phyloP scores from a whole-genome alignment of 2,113 vertebrate genomes.

The Chaetorhynchus papuensis region DNA sequence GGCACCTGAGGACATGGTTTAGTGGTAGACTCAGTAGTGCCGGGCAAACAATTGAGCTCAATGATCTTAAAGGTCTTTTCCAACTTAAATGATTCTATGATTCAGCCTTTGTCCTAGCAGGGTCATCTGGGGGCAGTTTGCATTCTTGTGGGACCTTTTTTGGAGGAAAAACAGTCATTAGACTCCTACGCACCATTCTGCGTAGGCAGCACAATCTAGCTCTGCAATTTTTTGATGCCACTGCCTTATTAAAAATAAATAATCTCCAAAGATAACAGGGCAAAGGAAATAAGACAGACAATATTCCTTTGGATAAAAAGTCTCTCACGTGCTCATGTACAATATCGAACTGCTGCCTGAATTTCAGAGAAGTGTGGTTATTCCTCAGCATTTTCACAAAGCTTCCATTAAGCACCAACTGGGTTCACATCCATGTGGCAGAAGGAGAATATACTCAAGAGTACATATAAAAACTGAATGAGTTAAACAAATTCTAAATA shows the following conservation, averaged over 20 bases:
- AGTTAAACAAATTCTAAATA: neutral
- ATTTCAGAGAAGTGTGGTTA: neutral
- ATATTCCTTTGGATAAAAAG: neutral
- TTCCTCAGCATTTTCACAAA: neutral
- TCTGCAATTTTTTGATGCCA: neutral
- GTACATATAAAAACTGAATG: neutral
- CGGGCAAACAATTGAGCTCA: neutral
- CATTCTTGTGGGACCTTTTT: neutral
- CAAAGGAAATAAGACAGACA: neutral
- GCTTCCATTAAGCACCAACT: neutral
- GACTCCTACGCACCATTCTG: neutral
- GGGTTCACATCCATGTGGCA: neutral
- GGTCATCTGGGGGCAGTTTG: neutral
- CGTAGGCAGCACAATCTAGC: neutral
- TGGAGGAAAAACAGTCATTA: neutral
- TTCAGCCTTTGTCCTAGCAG: neutral
- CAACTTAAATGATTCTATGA: neutral
- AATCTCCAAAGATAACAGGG: conserved; percentile 1
- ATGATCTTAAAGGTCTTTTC: neutral
- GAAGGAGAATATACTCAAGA: neutral
- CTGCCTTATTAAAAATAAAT: neutral
- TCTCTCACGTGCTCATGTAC: neutral
- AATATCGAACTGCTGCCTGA: neutral
- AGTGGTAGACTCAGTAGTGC: no score
- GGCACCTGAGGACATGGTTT: neutral